Percentiles rank a stretch among this genome's conserved stretches.
Conservation (phyloP, 2,888 invertebrate species). For the Mellilla xanthometata region DNA sequence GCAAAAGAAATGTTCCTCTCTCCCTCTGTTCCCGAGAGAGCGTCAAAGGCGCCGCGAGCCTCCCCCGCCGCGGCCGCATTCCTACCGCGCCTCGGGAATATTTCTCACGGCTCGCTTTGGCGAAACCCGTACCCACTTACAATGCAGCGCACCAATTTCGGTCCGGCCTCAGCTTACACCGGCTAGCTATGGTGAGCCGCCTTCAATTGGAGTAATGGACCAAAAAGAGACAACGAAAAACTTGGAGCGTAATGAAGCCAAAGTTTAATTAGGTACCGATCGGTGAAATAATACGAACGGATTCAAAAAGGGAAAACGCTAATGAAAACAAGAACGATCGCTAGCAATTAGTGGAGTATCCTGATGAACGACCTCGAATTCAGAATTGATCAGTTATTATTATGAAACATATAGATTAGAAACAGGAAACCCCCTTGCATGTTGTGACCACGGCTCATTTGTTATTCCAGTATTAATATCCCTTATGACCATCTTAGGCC, state of each 20-base stretch:
- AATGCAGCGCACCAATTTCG: constrained; percentile 36
- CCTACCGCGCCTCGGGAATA: constrained; percentile 64
- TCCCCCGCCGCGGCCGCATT: constrained; percentile 74
- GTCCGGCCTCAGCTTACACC: constrained; percentile 19
- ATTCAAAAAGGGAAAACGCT: not conserved
- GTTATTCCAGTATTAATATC: too few species aligned
- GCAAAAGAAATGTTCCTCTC: constrained; percentile 60
- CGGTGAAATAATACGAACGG: not conserved
- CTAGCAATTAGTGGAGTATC: not conserved
- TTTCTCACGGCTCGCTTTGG: constrained; percentile 81
- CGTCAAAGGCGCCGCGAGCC: constrained; percentile 77
- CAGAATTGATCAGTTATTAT: constrained; percentile 14
- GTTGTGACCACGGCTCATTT: too few species aligned
- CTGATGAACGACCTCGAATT: constrained; percentile 8
- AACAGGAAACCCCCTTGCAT: constrained; percentile 54
- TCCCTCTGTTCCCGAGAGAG: constrained; percentile 63
- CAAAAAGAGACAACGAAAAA: constrained; percentile 14
- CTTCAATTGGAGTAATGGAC: constrained; percentile 16
- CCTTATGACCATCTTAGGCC: too few species aligned
- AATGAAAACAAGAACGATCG: not conserved
- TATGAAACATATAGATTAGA: constrained; percentile 25
- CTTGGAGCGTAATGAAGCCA: constrained; percentile 7
- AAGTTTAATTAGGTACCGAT: constrained; percentile 11
- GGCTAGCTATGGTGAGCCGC: constrained; percentile 14
- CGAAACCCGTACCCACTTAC: constrained; percentile 56